Evolutionary conservation across 92 coral and sea anemone genomes (phyloP).

Genomic region (Bergia puertoricense): DNA sequence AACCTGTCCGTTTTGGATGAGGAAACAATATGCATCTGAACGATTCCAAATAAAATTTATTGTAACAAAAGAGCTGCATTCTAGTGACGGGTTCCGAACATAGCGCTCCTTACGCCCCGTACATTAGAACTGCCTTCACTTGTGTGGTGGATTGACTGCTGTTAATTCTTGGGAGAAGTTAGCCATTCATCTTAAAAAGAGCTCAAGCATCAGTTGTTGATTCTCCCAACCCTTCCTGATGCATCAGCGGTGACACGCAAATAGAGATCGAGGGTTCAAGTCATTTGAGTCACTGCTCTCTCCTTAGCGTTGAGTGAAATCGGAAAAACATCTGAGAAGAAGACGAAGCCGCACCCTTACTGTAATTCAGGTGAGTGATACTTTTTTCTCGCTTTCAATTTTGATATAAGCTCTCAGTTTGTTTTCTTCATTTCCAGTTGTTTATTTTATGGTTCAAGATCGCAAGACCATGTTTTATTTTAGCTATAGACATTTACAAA

Average conservation of each 20-base stretch:
- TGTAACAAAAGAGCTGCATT: background rate
- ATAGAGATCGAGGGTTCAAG: background rate
- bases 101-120: background rate
- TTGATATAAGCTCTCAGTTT: background rate
- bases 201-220: background rate
- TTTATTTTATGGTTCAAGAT: background rate
- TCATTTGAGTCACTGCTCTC: background rate
- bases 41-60: background rate
- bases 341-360: background rate
- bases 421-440: background rate
- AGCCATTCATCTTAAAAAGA: background rate
- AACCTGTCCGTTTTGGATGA: slow-evolving; percentile 7
- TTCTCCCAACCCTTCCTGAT: background rate
- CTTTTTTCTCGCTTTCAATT: background rate
- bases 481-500: background rate
- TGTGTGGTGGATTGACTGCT: background rate
- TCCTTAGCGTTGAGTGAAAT: background rate
- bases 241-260: background rate
- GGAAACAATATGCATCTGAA: background rate
- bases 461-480: background rate
- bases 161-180: slow-evolving; percentile 4
- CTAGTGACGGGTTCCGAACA: background rate
- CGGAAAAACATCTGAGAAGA: background rate
- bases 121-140: too few relatives aligned
- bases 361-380: background rate